Evolutionary conservation across 2,888 invertebrate species (phyloP).

Genomic region (Philereme transversata): DNA sequence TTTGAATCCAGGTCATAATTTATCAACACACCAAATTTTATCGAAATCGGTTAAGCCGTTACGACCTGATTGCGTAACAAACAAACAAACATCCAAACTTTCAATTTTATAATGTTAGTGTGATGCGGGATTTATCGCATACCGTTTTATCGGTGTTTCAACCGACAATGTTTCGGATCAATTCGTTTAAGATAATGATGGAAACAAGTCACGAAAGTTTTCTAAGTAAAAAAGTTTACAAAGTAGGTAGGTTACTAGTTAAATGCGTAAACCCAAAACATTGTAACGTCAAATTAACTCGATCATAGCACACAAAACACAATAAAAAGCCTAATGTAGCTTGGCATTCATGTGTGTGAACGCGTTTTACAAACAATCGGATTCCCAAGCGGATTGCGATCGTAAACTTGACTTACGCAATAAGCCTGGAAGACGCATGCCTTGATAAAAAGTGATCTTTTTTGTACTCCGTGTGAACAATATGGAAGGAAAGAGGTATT

Average conservation of each 20-base stretch:
- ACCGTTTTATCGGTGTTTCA: too few species aligned
- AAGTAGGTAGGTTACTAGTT: conserved; percentile 26
- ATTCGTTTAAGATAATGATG: too few species aligned
- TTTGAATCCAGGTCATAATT: too few species aligned
- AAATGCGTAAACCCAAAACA: conserved; percentile 33
- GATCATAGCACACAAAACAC: conserved; percentile 55
- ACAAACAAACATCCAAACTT: too few species aligned
- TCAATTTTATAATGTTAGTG: too few species aligned
- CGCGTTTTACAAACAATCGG: conserved; percentile 45
- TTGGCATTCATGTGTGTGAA: conserved; percentile 77
- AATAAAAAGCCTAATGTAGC: conserved; percentile 51
- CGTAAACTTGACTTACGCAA: conserved; percentile 78
- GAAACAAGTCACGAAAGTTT: too few species aligned
- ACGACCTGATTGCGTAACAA: too few species aligned
- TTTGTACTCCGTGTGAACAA: conserved; percentile 68
- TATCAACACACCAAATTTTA: too few species aligned
- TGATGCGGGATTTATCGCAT: too few species aligned
- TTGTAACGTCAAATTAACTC: conserved; percentile 56
- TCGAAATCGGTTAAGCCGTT: too few species aligned
- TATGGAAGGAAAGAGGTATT: conserved; percentile 63
- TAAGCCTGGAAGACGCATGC: conserved; percentile 29
- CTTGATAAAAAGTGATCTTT: conserved; percentile 71
- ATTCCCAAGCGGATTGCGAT: conserved; percentile 53
- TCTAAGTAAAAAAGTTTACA: background rate
- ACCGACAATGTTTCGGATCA: too few species aligned